phyloP scores from a whole-genome alignment of 2,888 invertebrate species.

The Baccha elongata region DNA sequence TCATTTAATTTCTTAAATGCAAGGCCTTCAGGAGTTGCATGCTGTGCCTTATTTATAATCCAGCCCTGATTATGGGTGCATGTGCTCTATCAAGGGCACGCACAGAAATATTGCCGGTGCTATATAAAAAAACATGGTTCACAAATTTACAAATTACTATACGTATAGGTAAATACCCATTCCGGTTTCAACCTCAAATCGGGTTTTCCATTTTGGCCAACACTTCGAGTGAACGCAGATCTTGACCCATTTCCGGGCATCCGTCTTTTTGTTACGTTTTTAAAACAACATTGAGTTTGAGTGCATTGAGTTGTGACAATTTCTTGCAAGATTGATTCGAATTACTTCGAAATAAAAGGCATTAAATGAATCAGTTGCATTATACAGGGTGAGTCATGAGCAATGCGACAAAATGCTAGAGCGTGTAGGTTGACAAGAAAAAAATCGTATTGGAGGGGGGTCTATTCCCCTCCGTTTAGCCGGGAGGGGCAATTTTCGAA shows the following conservation, averaged over 20 bases:
- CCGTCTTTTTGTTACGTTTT: neutral
- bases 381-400: no score
- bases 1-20: no score
- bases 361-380: no score
- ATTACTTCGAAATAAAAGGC: no score
- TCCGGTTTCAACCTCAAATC: neutral
- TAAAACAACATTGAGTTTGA: neutral
- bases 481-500: no score
- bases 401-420: no score
- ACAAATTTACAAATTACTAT: conserved; percentile 6
- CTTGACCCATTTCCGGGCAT: conserved; percentile 44
- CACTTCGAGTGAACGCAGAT: conserved; percentile 18
- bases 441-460: no score
- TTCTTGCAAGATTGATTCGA: no score
- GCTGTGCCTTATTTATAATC: no score
- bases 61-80: neutral
- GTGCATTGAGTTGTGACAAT: neutral
- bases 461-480: no score
- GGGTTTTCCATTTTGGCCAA: conserved; percentile 21
- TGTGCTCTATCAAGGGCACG: conserved; percentile 34
- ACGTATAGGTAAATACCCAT: neutral
- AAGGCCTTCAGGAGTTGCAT: no score
- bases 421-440: no score
- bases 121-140: conserved; percentile 26
- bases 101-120: neutral